Conservation (phyloP, 1,140 invertebrate genomes). For the Pogonognathellus flavescens region DNA sequence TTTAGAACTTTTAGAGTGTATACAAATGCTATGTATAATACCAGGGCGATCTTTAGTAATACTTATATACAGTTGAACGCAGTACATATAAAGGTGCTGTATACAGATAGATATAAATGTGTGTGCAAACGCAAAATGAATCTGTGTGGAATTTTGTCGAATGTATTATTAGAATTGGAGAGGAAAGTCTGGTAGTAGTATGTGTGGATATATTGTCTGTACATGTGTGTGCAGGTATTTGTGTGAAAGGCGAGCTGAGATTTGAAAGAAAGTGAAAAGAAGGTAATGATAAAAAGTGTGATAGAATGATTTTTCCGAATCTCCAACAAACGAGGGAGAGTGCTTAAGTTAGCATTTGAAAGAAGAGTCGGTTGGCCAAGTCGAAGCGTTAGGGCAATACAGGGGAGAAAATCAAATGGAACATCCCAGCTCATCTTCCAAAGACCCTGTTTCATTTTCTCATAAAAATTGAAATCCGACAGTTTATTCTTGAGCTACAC, state of each 20-base stretch:
- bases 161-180: too few species aligned
- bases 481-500: conserved; percentile 54
- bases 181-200: too few species aligned
- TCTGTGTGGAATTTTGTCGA: too few species aligned
- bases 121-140: too few species aligned
- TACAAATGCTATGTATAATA: too few species aligned
- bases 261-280: conserved; percentile 3
- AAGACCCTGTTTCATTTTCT: conserved; percentile 43
- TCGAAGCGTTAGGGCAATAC: not conserved
- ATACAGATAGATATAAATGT: too few species aligned
- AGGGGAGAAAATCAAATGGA: not conserved
- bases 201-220: not conserved
- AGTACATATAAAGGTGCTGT: too few species aligned
- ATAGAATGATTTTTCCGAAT: conserved; percentile 48
- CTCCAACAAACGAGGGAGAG: conserved; percentile 50
- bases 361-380: not conserved
- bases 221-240: not conserved
- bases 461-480: conserved; percentile 59
- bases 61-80: too few species aligned
- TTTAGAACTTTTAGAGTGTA: too few species aligned
- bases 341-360: not conserved
- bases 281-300: conserved; percentile 50
- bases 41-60: too few species aligned
- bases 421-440: not conserved
- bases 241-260: not conserved